Base-by-base conservation (phyloP, 2,113 vertebrate genomes). In the Hypocryptadius cinnamomeus region DNA sequence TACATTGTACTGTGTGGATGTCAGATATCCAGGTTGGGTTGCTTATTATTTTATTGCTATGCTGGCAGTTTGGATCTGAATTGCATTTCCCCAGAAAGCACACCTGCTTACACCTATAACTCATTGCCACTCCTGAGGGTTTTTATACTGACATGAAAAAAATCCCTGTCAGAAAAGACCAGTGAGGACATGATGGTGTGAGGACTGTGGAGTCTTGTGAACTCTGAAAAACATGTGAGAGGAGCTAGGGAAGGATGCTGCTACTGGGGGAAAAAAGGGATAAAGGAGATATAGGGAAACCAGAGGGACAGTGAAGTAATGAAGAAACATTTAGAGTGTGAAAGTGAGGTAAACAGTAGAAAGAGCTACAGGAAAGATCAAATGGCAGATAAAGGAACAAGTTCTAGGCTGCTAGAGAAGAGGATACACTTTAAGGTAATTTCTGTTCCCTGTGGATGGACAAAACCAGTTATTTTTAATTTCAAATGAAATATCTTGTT, bases 251-350 rank as follows among this genome's bases (percentile, higher is more conserved):
- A 63, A 90, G 13, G 10, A 20, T 40, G 9, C 22, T 56, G 15
- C 8, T 20, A 13, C 8, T 35, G 23, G 12, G 6, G 1, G 0
- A 4, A 24, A 66, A 60, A 47, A 65, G 8, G 6, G 20, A 9
- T 48, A 22, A 68, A 86, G 19, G 12, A 9, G 1, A 8, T 69
- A 5, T 8, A 70, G 31, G 18, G 30, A 60, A 68, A 90, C 44
- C 45, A 65, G n/a, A 37, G 25, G 19, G 47, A 89, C 6, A 17
- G 6, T 44, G 66, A 71, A 82, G 15, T 50, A 76, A 82, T 48
- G 17, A 72, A 48, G 31, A 74, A 63, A 66, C 30, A 5, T 56
- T 76, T 60, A 23, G 8, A 35, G 24, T 10, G 16, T 85, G 79
- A 65, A 90, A 77, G 20, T 51, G 48, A 33, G 11, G 20, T 64